A percentile compares a stretch with the other conserved stretches of the same genome.
These are phyloP conservation scores for Ernsta delagoae DNA, from an alignment of 2,888 invertebrate species.

Conservation along the genomic window DNA sequence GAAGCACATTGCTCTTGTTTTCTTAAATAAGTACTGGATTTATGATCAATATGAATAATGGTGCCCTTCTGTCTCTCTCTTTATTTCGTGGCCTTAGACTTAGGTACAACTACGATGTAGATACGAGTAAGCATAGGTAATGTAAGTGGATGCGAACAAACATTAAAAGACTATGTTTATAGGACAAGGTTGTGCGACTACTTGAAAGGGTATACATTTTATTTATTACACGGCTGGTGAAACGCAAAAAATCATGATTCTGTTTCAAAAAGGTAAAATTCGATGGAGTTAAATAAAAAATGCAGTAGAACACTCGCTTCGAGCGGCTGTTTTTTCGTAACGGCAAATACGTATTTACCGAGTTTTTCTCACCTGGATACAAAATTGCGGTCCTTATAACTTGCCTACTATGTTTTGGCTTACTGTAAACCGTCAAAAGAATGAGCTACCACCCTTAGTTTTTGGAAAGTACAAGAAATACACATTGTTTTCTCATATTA, in stretches of 20 bases:
- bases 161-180: slow-evolving; percentile 2
- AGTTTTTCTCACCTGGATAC: not conserved
- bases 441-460: no score
- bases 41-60: no score
- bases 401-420: no score
- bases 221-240: slow-evolving; percentile 3
- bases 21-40: no score
- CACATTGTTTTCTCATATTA: no score
- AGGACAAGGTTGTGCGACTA: slow-evolving; percentile 12
- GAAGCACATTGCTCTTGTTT: no score
- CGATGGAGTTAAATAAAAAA: slow-evolving; percentile 12
- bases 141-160: slow-evolving; percentile 1
- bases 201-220: not conserved
- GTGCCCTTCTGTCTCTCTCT: no score
- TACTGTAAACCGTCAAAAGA: no score
- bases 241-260: slow-evolving; percentile 4
- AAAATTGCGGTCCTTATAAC: not conserved
- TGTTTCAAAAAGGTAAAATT: slow-evolving; percentile 1
- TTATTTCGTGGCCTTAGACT: not conserved
- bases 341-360: not conserved
- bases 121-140: not conserved
- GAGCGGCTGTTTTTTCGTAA: not conserved
- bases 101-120: not conserved
- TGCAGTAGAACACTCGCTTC: slow-evolving; percentile 2
- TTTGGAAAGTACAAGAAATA: no score